Conservation (phyloP, 2,113 vertebrate genomes). For the Chaetops frenatus region DNA sequence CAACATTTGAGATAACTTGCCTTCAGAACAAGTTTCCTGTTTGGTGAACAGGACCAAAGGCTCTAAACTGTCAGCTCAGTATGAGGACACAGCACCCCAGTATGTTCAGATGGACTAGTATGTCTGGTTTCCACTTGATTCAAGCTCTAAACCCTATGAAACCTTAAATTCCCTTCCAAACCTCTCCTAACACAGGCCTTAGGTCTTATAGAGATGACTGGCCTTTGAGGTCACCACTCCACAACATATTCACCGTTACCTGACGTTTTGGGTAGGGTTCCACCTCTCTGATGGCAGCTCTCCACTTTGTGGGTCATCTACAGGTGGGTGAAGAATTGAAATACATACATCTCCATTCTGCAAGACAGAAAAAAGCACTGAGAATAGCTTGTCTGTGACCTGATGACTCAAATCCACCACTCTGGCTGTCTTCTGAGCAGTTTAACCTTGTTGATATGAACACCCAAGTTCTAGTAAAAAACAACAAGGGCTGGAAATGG, state of each 20-base stretch:
- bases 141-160: not conserved
- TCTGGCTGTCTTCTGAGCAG: not conserved
- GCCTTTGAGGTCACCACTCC: not conserved
- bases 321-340: slow-evolving; percentile 97
- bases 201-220: not conserved
- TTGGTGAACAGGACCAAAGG: not conserved
- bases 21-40: too few relatives aligned
- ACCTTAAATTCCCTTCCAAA: not conserved
- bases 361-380: slow-evolving; percentile 39
- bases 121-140: not conserved
- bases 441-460: not conserved
- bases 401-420: not conserved
- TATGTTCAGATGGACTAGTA: not conserved
- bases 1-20: not conserved
- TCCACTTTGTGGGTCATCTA: slow-evolving; percentile 97
- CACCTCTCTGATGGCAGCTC: slow-evolving; percentile 97
- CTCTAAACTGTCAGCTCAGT: not conserved
- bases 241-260: slow-evolving; percentile 68
- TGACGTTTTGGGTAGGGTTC: slow-evolving; percentile 99
- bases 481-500: not conserved
- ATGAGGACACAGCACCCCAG: not conserved
- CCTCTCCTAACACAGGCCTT: not conserved
- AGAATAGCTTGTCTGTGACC: not conserved
- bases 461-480: not conserved
- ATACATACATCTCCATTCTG: slow-evolving; percentile 99